A percentile compares a stretch with the other conserved stretches of the same genome.
Conservation (phyloP, 2,797 vertebrate species). For the Kryptolebias ocellatus region DNA sequence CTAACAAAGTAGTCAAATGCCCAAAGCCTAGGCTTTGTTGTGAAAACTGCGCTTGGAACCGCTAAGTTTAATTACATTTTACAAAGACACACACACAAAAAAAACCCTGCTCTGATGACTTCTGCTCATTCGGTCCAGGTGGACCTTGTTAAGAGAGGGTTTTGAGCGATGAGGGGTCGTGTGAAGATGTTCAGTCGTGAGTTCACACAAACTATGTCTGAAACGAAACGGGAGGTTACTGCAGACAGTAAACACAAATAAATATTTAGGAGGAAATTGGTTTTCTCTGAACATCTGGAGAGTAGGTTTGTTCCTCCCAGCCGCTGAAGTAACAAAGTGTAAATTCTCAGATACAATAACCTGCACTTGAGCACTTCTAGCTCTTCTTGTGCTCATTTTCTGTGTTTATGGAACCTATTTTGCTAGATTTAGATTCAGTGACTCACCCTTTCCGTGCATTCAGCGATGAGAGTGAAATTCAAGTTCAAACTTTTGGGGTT, state of each 20-base stretch:
- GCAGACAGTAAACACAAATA: conserved; percentile 61
- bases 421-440: conserved; percentile 4
- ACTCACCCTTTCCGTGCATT: conserved; percentile 13
- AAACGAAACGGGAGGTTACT: conserved; percentile 28
- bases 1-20: conserved; percentile 37
- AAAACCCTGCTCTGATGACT: conserved; percentile 48
- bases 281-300: conserved; percentile 51
- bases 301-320: conserved; percentile 31
- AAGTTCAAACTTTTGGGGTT: conserved; percentile 32
- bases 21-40: conserved; percentile 58
- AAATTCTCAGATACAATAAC: conserved; percentile 51
- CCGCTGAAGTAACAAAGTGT: conserved; percentile 54
- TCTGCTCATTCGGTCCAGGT: conserved; percentile 72
- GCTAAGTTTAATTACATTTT: conserved; percentile 74
- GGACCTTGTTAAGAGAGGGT: conserved; percentile 51
- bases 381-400: conserved; percentile 17
- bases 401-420: conserved; percentile 12
- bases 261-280: conserved; percentile 58
- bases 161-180: conserved; percentile 62
- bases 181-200: conserved; percentile 66
- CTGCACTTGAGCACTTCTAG: conserved; percentile 35
- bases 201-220: conserved; percentile 30
- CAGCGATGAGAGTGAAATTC: conserved; percentile 24
- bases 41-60: conserved; percentile 65
- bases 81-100: conserved; percentile 24